These are phyloP conservation scores for Zoanthus gigantus DNA, from an alignment of 92 coral and sea anemone genomes.

Conservation along the genomic window DNA sequence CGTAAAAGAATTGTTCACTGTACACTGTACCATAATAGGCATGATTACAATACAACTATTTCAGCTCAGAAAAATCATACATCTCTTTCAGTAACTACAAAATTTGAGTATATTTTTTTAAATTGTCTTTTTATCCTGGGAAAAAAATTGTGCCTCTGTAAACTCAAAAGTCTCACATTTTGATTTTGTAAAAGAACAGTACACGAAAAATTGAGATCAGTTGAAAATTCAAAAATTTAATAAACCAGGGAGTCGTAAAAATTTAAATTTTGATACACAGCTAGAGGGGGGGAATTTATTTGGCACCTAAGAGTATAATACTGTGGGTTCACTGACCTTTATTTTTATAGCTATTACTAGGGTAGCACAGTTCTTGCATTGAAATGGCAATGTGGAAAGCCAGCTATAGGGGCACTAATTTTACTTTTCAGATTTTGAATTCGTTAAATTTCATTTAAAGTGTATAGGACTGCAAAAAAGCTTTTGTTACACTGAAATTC, in stretches of 20 bases:
- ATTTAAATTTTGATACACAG: not conserved
- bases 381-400: slow-evolving; percentile 2
- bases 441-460: not conserved
- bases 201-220: not conserved
- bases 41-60: no score
- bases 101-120: not conserved
- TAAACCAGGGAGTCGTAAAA: not conserved
- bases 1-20: no score
- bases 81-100: not conserved
- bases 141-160: not conserved
- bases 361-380: not conserved
- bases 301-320: no score
- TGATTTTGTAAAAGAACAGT: no score
- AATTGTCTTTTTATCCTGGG: not conserved
- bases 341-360: no score
- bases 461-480: slow-evolving; percentile 1
- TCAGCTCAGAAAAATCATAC: no score
- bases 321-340: no score
- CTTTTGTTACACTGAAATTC: slow-evolving; percentile 4
- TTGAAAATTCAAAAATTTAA: not conserved
- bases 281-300: no score
- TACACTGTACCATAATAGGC: no score
- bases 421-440: not conserved
- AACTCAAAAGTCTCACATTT: no score
- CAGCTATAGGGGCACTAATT: not conserved